These are phyloP conservation scores for human (Homo sapiens) DNA, from an alignment of 2,113 vertebrate species.

Conservation along the genomic window DNA sequence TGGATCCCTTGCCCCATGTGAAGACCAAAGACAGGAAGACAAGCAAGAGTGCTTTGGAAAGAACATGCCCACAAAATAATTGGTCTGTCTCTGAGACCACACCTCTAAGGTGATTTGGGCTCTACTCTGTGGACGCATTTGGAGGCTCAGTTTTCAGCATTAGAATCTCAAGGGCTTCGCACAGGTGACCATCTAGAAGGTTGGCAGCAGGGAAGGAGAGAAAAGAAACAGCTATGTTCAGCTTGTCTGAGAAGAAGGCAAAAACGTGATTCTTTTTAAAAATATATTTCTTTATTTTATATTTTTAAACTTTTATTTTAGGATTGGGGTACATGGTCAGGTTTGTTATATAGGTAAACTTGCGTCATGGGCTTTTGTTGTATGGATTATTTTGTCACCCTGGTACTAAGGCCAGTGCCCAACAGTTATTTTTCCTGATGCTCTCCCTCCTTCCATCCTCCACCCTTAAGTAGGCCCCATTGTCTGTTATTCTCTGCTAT, in stretches of 20 bases:
- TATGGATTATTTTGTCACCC: no score
- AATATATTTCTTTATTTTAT: no score
- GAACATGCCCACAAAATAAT: not conserved
- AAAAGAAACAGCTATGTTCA: not conserved
- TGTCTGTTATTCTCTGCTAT: no score
- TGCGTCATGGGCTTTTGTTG: accelerated
- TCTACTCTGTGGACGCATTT: not conserved
- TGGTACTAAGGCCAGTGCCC: no score
- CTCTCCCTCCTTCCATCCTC: no score
- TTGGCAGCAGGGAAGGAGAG: not conserved
- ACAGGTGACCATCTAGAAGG: not conserved
- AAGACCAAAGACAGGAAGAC: not conserved
- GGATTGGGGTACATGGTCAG: no score
- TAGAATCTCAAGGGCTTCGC: not conserved
- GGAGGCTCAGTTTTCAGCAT: not conserved
- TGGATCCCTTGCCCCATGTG: not conserved
- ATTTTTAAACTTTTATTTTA: no score
- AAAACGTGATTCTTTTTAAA: no score
- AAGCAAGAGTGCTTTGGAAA: not conserved
- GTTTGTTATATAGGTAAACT: no score
- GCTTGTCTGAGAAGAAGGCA: not conserved
- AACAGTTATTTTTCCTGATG: no score
- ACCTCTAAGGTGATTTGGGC: not conserved
- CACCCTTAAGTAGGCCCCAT: no score
- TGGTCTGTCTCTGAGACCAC: not conserved